Base-by-base conservation (phyloP, 2,797 vertebrate genomes). In the Eurystomus glaucurus region DNA sequence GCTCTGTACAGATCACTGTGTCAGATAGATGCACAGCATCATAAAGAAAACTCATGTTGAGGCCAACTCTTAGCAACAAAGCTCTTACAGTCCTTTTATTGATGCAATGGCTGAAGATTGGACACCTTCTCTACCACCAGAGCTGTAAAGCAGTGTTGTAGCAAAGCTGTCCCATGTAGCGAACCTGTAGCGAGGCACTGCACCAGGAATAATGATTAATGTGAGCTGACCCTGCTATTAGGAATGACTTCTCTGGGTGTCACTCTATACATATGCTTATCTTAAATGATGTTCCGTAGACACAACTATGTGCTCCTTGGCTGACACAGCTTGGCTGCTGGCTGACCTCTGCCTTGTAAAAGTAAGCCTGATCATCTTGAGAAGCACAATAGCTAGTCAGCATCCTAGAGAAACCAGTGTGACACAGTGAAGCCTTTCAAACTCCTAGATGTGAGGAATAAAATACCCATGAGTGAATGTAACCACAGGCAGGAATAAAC, bases 211-310 rank as follows among this genome's bases (percentile, higher is more conserved):
- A n/a, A 39, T 54, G 57, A 43, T 39, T 6, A 22, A 31, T 11
- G n/a, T 14, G 28, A 81, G 41, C 35, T 71, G n/a, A 33, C 23
- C 55, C 21, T 78, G 48, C 48, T 91, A 28, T 3, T 77, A 18
- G 10, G 46, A 43, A 81, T 50, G 35, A 31, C 37, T 66, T 52
- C 46, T 48, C n/a, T 71, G 54, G 31, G 5, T 62, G 23, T 91
- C 50, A 31, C 28, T 60, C 20, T 71, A 1, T 39, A 33, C 8
- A 8, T 14, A 25, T 0, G 1, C 11, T 28, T 65, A 58, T 1
- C 14, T 28, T 65, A 58, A 70, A 61, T 20, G 5, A 11, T 57
- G 2, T 37, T 70, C 70, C 83, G 3, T 70, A 66, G 68, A 58
- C 62, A 57, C 11, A 22, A 26, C 51, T 35, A 0, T 35, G 55